These are phyloP conservation scores for Meteorus cinctellus DNA, from an alignment of 2,888 invertebrate species.

Conservation along the genomic window DNA sequence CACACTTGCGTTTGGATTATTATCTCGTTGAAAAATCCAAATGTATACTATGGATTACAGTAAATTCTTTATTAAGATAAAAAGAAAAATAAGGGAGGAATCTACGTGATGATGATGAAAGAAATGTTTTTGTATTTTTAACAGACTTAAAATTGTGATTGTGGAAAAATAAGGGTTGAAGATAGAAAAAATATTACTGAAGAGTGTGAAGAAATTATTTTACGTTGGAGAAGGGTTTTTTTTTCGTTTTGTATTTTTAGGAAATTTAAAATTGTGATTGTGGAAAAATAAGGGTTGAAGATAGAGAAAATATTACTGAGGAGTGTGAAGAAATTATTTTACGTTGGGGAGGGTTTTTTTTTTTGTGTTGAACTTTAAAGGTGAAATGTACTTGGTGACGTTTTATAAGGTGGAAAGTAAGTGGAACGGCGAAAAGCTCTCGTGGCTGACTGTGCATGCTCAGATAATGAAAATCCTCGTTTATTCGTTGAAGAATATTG, in stretches of 20 bases:
- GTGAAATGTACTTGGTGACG: neutral
- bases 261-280: neutral
- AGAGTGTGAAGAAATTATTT: neutral
- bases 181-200: neutral
- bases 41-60: neutral
- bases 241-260: neutral
- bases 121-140: neutral
- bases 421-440: neutral
- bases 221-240: neutral
- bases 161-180: neutral
- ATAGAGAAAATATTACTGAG: neutral
- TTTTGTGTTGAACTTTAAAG: constrained; percentile 10
- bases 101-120: neutral
- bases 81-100: neutral
- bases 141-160: neutral
- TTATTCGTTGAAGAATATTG: constrained; percentile 13
- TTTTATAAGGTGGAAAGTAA: constrained; percentile 1
- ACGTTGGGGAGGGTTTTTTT: neutral
- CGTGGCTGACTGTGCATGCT: constrained; percentile 1
- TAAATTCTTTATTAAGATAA: neutral
- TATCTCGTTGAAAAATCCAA: neutral
- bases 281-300: neutral
- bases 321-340: neutral
- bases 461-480: constrained; percentile 15
- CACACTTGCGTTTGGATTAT: constrained; percentile 6